These are phyloP conservation scores for Phymorhynchus buccinoides DNA, from an alignment of 1,140 invertebrate genomes.

Conservation along the genomic window DNA sequence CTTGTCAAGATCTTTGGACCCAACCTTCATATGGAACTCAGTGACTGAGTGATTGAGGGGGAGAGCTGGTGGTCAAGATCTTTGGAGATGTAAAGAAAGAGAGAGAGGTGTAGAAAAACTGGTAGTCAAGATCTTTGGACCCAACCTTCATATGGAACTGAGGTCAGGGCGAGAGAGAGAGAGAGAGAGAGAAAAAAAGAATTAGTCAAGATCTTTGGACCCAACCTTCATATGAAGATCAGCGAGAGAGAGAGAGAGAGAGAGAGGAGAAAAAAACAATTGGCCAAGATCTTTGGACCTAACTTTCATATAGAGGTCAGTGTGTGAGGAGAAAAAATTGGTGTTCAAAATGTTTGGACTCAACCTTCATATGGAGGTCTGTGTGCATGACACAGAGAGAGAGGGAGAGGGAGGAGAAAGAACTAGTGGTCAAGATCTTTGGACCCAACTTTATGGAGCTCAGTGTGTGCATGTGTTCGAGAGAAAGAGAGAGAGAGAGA, in stretches of 20 bases:
- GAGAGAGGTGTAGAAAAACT: too few species aligned
- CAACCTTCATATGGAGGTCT: conserved; percentile 93
- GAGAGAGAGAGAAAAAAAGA: neutral
- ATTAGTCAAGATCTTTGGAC: neutral
- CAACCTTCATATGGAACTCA: conserved; percentile 93
- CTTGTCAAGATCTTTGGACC: conserved; percentile 96
- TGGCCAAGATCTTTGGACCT: conserved; percentile 94
- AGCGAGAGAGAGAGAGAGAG: conserved; percentile 90
- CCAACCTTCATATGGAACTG: too few species aligned
- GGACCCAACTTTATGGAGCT: conserved; percentile 94
- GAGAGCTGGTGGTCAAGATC: too few species aligned
- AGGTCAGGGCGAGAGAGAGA: too few species aligned
- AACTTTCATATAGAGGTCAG: conserved; percentile 93
- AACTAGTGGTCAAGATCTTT: conserved; percentile 90
- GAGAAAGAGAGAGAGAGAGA: too few species aligned
- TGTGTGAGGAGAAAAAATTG: conserved; percentile 67
- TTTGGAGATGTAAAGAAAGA: too few species aligned
- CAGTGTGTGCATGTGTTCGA: too few species aligned
- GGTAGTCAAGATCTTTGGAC: too few species aligned
- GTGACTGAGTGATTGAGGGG: neutral
- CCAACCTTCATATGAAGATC: conserved; percentile 80
- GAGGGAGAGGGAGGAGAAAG: too few species aligned
- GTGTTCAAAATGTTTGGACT: conserved; percentile 95
- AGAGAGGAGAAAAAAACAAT: conserved; percentile 93
- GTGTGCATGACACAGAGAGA: too few species aligned